Evolutionary conservation across 2,888 invertebrate species (phyloP).

Genomic region (Nemoura dubitans): DNA sequence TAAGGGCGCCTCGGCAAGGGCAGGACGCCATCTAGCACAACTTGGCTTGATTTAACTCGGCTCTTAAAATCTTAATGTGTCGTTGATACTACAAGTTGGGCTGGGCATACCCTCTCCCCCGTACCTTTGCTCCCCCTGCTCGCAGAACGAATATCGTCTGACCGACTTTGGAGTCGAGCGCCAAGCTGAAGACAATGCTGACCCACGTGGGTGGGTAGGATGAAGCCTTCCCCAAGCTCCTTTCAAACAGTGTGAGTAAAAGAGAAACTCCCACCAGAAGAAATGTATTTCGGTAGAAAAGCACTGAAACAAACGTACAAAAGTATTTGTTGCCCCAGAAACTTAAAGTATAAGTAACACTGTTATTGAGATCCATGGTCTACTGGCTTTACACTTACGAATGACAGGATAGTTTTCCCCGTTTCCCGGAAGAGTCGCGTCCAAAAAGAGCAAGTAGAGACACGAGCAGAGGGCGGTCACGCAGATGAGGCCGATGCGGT

Average conservation of each 20-base stretch:
- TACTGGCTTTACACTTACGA: background rate
- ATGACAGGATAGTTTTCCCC: background rate
- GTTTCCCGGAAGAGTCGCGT: background rate
- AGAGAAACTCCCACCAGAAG: background rate
- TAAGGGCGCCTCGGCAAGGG: too few relatives aligned
- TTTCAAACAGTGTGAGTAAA: background rate
- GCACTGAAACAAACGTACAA: background rate
- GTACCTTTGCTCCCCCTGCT: background rate
- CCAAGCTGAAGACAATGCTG: background rate
- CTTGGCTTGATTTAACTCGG: too few relatives aligned
- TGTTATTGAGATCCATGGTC: too few relatives aligned
- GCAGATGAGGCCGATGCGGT: background rate
- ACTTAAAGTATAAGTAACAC: too few relatives aligned
- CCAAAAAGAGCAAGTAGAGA: background rate
- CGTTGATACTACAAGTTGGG: too few relatives aligned
- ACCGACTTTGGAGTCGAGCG: background rate
- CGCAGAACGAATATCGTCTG: background rate
- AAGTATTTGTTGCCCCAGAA: background rate
- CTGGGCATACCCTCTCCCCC: too few relatives aligned
- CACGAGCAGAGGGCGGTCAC: background rate
- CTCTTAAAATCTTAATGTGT: too few relatives aligned
- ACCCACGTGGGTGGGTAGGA: background rate
- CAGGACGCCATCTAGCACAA: too few relatives aligned
- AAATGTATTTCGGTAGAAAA: background rate
- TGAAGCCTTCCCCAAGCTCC: background rate